phyloP scores from a whole-genome alignment of 2,113 vertebrate genomes.

The Genyomyrus donnyi region DNA sequence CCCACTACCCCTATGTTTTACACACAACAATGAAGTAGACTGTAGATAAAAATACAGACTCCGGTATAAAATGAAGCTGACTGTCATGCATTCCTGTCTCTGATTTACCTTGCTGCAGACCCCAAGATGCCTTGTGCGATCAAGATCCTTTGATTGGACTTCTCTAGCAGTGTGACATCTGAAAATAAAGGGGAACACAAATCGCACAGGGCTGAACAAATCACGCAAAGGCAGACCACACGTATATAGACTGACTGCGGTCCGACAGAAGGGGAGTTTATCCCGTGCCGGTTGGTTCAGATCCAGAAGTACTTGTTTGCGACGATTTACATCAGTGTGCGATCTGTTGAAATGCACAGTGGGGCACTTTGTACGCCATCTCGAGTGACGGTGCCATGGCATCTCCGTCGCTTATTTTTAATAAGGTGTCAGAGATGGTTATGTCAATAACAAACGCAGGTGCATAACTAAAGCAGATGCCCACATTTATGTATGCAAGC shows the following conservation, averaged over 20 bases:
- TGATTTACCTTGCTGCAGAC: slow-evolving; percentile 33
- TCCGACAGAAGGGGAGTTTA: background rate
- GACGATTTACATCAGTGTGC: background rate
- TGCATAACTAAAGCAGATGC: background rate
- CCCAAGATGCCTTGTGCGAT: slow-evolving; percentile 46
- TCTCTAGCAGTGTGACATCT: slow-evolving; percentile 58
- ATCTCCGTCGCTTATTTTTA: slow-evolving; percentile 2
- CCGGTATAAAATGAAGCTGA: background rate
- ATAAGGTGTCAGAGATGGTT: background rate
- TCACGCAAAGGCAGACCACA: background rate
- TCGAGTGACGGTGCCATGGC: background rate
- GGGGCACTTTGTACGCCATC: background rate
- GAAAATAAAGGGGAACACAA: background rate
- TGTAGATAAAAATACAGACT: background rate
- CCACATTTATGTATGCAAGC: background rate
- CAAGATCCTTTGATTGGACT: slow-evolving; percentile 36
- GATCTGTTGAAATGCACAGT: background rate
- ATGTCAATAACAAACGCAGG: background rate
- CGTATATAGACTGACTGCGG: background rate
- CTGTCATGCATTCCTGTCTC: background rate
- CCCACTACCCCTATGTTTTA: background rate
- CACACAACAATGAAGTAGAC: background rate
- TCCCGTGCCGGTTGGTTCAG: background rate
- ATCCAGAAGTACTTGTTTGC: background rate
- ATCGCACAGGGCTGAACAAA: background rate